phyloP scores from a whole-genome alignment of 1,140 invertebrate genomes.

The Carposina sasakii region DNA sequence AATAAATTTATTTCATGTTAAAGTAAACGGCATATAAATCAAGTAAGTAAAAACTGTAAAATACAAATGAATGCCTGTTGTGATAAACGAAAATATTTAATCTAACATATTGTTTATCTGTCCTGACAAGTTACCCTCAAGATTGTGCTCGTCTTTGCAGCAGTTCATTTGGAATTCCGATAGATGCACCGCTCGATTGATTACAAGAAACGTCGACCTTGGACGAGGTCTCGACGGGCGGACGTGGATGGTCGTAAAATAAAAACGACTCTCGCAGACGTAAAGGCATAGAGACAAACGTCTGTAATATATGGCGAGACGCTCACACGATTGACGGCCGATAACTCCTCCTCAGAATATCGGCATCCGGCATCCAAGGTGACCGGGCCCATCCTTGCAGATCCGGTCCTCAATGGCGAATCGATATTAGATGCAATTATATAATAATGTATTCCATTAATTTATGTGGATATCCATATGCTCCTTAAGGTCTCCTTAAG shows the following conservation, averaged over 20 bases:
- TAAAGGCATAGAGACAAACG: slow-evolving; percentile 55
- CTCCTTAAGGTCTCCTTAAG: no score
- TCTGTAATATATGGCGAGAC: slow-evolving; percentile 60
- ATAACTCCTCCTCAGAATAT: slow-evolving; percentile 56
- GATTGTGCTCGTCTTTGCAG: no score
- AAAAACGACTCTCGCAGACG: slow-evolving; percentile 50
- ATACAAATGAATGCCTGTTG: no score
- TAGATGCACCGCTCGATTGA: slow-evolving; percentile 31
- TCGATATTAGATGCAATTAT: no score
- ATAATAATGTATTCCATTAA: no score
- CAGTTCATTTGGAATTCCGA: slow-evolving; percentile 21
- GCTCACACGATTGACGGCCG: slow-evolving; percentile 64
- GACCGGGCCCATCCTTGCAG: slow-evolving; percentile 61
- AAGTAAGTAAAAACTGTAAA: no score
- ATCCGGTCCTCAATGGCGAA: slow-evolving; percentile 43
- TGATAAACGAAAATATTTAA: no score
- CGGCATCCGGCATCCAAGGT: slow-evolving; percentile 68
- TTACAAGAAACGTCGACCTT: slow-evolving; percentile 52
- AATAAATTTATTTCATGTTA: no score
- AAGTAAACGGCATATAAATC: no score
- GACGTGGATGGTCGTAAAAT: slow-evolving; percentile 65
- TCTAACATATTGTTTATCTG: no score
- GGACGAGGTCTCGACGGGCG: slow-evolving; percentile 48
- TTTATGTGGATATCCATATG: no score
- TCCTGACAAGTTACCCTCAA: no score